Conservation (phyloP, 2,888 invertebrate genomes). For the Philaethria dido region DNA sequence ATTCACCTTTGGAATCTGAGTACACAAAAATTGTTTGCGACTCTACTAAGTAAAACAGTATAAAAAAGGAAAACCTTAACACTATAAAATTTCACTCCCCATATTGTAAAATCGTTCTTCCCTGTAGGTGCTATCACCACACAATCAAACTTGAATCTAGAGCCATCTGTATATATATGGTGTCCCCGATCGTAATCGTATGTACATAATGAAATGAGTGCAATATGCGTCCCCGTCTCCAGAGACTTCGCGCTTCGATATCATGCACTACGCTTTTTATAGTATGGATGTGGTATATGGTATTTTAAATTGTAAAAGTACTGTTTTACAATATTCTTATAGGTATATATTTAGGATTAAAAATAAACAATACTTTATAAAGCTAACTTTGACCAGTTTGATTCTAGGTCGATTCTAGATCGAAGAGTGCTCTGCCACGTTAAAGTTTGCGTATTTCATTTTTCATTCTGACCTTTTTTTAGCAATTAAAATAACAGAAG, state of each 20-base stretch:
- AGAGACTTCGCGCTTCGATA: slow-evolving; percentile 50
- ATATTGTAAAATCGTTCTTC: slow-evolving; percentile 2
- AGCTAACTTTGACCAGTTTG: no score
- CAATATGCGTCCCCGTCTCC: slow-evolving; percentile 73
- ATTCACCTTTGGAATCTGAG: background rate
- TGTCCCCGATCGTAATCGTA: slow-evolving; percentile 68
- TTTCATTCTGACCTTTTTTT: no score
- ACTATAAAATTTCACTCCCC: background rate
- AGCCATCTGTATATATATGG: slow-evolving; percentile 62
- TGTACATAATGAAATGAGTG: slow-evolving; percentile 82
- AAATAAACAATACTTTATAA: no score
- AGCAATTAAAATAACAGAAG: no score
- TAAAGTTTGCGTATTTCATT: no score
- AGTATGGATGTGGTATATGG: slow-evolving; percentile 45
- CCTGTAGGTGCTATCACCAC: slow-evolving; percentile 26
- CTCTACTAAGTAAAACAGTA: no score
- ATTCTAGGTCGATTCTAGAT: no score
- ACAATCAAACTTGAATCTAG: slow-evolving; percentile 43
- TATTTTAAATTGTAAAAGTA: background rate
- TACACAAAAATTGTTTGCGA: background rate
- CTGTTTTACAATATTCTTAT: no score
- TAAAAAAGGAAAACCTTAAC: background rate
- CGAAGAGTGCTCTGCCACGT: no score
- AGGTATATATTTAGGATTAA: no score
- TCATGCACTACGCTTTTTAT: slow-evolving; percentile 28